These are phyloP conservation scores for Archivesica marissinica DNA, from an alignment of 1,140 invertebrate genomes.

Conservation along the genomic window DNA sequence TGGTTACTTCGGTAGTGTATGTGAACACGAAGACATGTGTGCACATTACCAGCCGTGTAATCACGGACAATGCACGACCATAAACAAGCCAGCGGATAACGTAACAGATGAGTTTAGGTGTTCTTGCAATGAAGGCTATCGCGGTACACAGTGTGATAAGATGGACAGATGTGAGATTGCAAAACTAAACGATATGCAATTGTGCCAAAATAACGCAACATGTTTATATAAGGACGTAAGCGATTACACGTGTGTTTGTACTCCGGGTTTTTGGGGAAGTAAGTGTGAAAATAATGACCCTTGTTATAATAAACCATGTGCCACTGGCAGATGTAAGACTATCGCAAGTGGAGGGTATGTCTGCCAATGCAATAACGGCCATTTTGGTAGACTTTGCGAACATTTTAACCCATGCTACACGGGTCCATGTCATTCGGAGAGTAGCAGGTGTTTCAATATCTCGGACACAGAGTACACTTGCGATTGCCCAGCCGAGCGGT, in stretches of 20 bases:
- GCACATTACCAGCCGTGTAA: slow-evolving; percentile 73
- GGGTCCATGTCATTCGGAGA: slow-evolving; percentile 64
- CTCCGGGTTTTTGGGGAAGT: slow-evolving; percentile 77
- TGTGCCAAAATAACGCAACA: slow-evolving; percentile 78
- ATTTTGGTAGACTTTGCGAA: slow-evolving; percentile 72
- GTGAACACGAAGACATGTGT: slow-evolving; percentile 82
- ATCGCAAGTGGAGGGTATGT: slow-evolving; percentile 44
- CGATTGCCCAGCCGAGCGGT: slow-evolving; percentile 66
- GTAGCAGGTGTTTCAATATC: slow-evolving; percentile 62
- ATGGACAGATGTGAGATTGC: slow-evolving; percentile 66
- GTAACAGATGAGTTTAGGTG: slow-evolving; percentile 86
- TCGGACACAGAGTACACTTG: slow-evolving; percentile 84
- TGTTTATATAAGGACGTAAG: slow-evolving; percentile 67
- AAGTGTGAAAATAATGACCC: slow-evolving; percentile 79
- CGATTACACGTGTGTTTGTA: slow-evolving; percentile 78
- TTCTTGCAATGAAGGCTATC: slow-evolving; percentile 90
- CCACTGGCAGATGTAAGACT: slow-evolving; percentile 70
- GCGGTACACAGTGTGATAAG: slow-evolving; percentile 86
- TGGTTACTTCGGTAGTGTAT: slow-evolving; percentile 85
- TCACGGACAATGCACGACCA: slow-evolving; percentile 71
- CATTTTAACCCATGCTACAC: slow-evolving; percentile 72
- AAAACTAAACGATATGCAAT: neutral
- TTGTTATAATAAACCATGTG: slow-evolving; percentile 74
- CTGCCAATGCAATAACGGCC: slow-evolving; percentile 75
- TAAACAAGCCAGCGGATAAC: neutral